Percentiles rank a stretch among this genome's conserved stretches.
phyloP scores from a whole-genome alignment of 1,140 invertebrate genomes.

The Orchesella cincta region DNA sequence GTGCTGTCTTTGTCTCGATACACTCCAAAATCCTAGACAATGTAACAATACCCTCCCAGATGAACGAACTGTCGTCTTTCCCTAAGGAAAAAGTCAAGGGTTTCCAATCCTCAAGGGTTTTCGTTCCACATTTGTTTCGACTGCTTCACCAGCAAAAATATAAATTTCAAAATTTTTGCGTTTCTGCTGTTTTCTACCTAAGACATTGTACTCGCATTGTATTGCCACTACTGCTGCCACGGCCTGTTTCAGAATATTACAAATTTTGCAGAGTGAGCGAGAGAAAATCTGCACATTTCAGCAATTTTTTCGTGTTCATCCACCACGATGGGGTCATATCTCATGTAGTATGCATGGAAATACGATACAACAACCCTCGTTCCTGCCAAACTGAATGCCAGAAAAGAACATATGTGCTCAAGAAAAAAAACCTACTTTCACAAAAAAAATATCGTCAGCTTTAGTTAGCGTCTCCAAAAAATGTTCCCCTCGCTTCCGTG shows the following conservation, averaged over 20 bases:
- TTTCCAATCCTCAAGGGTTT: background rate
- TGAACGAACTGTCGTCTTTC: background rate
- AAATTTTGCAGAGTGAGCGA: slow-evolving; percentile 15
- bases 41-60: background rate
- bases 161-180: background rate
- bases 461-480: background rate
- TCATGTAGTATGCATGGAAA: slow-evolving; percentile 2
- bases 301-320: slow-evolving; percentile 14
- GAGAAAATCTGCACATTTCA: slow-evolving; percentile 14
- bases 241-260: slow-evolving; percentile 10
- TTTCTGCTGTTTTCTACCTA: background rate
- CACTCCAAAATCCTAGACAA: too few species aligned
- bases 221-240: background rate
- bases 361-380: background rate
- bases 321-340: background rate
- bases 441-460: too few species aligned
- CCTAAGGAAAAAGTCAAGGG: background rate
- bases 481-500: background rate
- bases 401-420: background rate
- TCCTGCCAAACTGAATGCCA: background rate
- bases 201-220: too few species aligned
- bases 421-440: background rate
- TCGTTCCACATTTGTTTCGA: background rate
- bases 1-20: too few species aligned
- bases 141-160: background rate